phyloP scores from a whole-genome alignment of 2,113 vertebrate species.

The Burhinus oedicnemus region DNA sequence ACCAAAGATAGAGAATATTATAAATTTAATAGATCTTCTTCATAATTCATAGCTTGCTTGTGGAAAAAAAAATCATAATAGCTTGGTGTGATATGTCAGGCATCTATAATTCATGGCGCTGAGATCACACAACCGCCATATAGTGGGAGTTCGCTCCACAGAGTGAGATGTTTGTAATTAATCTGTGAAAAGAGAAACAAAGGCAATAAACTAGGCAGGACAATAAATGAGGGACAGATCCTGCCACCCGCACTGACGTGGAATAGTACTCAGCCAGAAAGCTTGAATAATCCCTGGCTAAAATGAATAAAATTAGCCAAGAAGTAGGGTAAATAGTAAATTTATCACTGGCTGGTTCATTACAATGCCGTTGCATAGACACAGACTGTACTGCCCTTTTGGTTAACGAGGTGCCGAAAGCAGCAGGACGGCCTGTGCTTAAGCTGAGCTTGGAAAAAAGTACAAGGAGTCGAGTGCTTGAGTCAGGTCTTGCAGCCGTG shows the following conservation, averaged over 20 bases:
- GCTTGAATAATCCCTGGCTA: background rate
- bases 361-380: background rate
- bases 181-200: conserved; percentile 54
- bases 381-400: fast-evolving
- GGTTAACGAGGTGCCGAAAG: background rate
- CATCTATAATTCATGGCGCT: conserved; percentile 68
- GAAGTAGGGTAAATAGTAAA: background rate
- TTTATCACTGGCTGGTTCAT: background rate
- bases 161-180: conserved; percentile 62
- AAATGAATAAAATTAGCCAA: background rate
- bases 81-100: conserved; percentile 73
- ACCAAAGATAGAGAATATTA: conserved; percentile 41
- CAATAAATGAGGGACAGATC: background rate
- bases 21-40: conserved; percentile 49
- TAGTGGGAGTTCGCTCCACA: conserved; percentile 13
- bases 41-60: conserved; percentile 71
- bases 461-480: fast-evolving
- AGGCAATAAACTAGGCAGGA: conserved; percentile 19
- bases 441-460: background rate
- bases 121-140: conserved; percentile 58
- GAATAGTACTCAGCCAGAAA: background rate
- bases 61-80: conserved; percentile 75
- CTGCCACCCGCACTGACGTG: background rate
- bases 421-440: background rate
- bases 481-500: fast-evolving